Conservation (phyloP, 2,113 vertebrate species). For the Perognathus longimembris region DNA sequence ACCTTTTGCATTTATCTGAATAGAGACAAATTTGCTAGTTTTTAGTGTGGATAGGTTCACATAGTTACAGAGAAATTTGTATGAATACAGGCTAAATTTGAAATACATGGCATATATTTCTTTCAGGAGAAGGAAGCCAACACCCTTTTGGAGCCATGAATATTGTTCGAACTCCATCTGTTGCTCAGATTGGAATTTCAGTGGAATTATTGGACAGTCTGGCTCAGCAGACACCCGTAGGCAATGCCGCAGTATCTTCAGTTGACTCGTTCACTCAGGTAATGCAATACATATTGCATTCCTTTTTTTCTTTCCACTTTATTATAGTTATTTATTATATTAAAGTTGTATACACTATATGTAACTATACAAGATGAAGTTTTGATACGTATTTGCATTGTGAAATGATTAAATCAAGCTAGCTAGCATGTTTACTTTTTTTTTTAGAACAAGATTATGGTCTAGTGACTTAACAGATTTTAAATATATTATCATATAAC, state of each 20-base stretch:
- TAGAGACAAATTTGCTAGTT: neutral
- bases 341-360: neutral
- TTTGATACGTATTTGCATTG: neutral
- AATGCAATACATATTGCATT: constrained; percentile 47
- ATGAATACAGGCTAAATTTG: constrained; percentile 26
- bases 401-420: neutral
- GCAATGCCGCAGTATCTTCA: constrained; percentile 92
- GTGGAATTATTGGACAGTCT: constrained; percentile 94
- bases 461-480: neutral
- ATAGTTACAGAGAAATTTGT: constrained; percentile 31
- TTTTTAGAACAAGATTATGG: neutral
- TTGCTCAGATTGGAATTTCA: constrained; percentile 97
- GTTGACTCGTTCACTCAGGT: constrained; percentile 95
- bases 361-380: neutral
- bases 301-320: neutral
- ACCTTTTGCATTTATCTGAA: constrained; percentile 43
- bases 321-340: neutral
- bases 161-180: constrained; percentile 88
- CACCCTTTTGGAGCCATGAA: constrained; percentile 94
- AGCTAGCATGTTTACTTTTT: neutral
- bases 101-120: constrained; percentile 48
- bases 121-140: constrained; percentile 92
- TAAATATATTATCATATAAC: neutral
- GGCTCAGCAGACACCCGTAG: constrained; percentile 95
- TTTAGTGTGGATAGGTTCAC: neutral